Evolutionary conservation across 1,140 invertebrate species (phyloP).

Genomic region (Gryllus bimaculatus): DNA sequence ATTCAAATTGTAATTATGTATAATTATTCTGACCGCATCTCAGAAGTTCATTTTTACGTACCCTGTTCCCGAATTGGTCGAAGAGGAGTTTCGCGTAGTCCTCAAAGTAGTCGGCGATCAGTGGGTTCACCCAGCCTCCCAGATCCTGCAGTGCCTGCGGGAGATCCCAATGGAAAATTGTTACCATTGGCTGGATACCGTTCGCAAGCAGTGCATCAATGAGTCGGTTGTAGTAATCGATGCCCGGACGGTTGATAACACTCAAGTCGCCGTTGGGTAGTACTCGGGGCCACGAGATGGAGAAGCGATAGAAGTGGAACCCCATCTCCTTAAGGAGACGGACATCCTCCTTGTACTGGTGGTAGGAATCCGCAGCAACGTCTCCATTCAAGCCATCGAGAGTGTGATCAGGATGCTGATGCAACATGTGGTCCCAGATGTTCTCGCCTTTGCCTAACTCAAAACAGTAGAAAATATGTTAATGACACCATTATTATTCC

Average conservation of each 20-base stretch:
- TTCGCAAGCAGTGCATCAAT: constrained; percentile 46
- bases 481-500: too few species aligned
- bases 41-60: not conserved
- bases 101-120: constrained; percentile 24
- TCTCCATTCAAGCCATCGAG: constrained; percentile 46
- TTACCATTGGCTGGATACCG: constrained; percentile 44
- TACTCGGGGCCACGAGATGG: constrained; percentile 54
- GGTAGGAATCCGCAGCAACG: constrained; percentile 48
- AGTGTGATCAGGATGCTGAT: constrained; percentile 37
- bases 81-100: constrained; percentile 26
- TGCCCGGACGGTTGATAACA: constrained; percentile 45
- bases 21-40: too few species aligned
- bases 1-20: too few species aligned
- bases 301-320: constrained; percentile 50
- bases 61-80: constrained; percentile 27
- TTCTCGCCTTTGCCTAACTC: constrained; percentile 31
- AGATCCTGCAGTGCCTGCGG: constrained; percentile 25
- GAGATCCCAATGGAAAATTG: constrained; percentile 36
- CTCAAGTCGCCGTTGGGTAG: constrained; percentile 45
- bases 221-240: constrained; percentile 54
- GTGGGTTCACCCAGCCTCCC: constrained; percentile 25
- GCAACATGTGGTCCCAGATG: constrained; percentile 31
- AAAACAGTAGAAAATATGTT: too few species aligned
- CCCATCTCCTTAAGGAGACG: constrained; percentile 18
- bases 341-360: constrained; percentile 45